Conservation (phyloP, 2,113 vertebrate species). For the Pachypanchax playfairii region DNA sequence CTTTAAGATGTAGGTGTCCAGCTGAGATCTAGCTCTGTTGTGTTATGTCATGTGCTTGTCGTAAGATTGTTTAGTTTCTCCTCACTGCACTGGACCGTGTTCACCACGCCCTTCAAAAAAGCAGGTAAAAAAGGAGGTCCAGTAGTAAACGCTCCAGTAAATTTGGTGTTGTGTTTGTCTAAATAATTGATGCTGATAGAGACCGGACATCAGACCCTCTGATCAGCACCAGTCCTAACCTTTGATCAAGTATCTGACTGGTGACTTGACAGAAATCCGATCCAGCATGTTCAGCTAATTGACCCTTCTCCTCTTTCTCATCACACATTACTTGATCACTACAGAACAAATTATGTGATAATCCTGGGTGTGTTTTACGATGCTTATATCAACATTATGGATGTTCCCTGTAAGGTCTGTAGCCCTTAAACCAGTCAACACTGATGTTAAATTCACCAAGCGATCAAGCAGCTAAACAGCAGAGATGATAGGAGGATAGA, state of each 20-base stretch:
- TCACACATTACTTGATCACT: not conserved
- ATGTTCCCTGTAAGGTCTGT: constrained; percentile 42
- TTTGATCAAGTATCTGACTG: not conserved
- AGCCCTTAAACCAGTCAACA: constrained; percentile 29
- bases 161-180: too few relatives aligned
- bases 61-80: too few relatives aligned
- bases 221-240: constrained; percentile 5
- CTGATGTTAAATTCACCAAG: constrained; percentile 32
- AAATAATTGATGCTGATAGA: too few relatives aligned
- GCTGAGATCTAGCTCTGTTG: too few relatives aligned
- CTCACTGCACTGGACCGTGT: too few relatives aligned
- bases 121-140: too few relatives aligned
- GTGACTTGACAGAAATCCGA: constrained; percentile 19
- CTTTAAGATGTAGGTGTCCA: too few relatives aligned
- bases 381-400: constrained; percentile 66
- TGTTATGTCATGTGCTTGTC: too few relatives aligned
- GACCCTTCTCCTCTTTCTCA: not conserved
- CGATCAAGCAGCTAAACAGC: not conserved
- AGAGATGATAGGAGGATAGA: not conserved
- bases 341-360: constrained; percentile 14
- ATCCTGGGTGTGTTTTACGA: constrained; percentile 52
- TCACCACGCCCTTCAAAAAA: too few relatives aligned
- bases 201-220: not conserved
- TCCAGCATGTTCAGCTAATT: not conserved
- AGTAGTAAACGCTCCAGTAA: too few relatives aligned